Evolutionary conservation across 1,140 invertebrate species (phyloP), one percentile per base, ranked within the genome.

Genomic region (Vanessa tameamea): DNA sequence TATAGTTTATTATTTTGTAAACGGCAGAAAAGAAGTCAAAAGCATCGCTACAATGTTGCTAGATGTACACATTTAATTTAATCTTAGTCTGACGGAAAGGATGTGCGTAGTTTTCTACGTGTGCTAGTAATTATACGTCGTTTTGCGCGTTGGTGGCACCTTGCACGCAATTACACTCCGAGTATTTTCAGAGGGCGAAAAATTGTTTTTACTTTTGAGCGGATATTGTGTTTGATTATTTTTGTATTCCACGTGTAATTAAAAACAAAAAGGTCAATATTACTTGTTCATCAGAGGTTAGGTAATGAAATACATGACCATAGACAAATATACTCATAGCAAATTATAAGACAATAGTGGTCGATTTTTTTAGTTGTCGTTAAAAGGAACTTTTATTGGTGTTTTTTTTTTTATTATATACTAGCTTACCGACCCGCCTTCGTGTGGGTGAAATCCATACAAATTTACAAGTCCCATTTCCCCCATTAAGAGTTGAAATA

Each of bases 91-190:
- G 51, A 26, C 3, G 20, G 20, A 13, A 20, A 59, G 55, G 55
- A 59, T 59, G 23, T 26, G 20, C 55, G 23, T 59, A 59, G 26
- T 59, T 59, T 20, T 59, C 55, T n/a, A n/a, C 48, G n/a, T 51
- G 37, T 53, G n/a, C 51, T 16, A 20, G 23, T 23, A 59, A 26
- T 59, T 59, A 26, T 15, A 11, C 23, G 15, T 26, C 14, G 26
- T 11, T 69, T 59, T 61, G 55, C 31, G 15, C 66, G 26, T 47
- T 31, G 48, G 51, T 53, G 68, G 43, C 68, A 69, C 68, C 57
- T 69, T 69, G 57, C 55, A n/a, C n/a, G 51, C 23, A 63, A 69
- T 69, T 69, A 69, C 15, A 59, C 11, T 26, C 9, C 23, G 9
- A 15, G 55, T 26, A 59, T 14, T 51, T 51, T 51, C n/a, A 15